These are phyloP conservation scores for Cancer borealis DNA, from an alignment of 2,888 invertebrate genomes.

Conservation along the genomic window DNA sequence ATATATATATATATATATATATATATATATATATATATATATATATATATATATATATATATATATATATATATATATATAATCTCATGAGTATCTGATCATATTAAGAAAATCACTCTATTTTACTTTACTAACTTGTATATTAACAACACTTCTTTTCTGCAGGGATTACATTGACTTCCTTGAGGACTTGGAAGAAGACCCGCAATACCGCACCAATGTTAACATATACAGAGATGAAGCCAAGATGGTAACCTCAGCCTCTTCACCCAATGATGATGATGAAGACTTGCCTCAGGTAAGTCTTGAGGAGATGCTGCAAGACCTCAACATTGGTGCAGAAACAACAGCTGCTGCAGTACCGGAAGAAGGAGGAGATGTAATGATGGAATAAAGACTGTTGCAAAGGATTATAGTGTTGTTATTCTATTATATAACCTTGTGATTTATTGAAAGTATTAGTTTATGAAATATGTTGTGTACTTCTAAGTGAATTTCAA, in stretches of 20 bases:
- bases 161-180: slow-evolving; percentile 93
- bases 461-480: too few relatives aligned
- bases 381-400: slow-evolving; percentile 47
- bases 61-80: not conserved
- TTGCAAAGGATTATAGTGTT: too few relatives aligned
- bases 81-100: too few relatives aligned
- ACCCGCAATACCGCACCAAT: slow-evolving; percentile 91
- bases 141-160: not conserved
- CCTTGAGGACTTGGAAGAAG: slow-evolving; percentile 98
- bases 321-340: slow-evolving; percentile 90
- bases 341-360: slow-evolving; percentile 81
- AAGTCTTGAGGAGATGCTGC: slow-evolving; percentile 95
- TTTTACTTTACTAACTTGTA: not conserved
- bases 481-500: too few relatives aligned
- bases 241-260: slow-evolving; percentile 61
- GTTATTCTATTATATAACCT: too few relatives aligned
- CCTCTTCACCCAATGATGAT: slow-evolving; percentile 82
- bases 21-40: not conserved
- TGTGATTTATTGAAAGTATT: too few relatives aligned
- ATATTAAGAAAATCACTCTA: too few relatives aligned
- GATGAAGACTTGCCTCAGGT: slow-evolving; percentile 85
- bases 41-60: too few relatives aligned
- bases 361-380: slow-evolving; percentile 53
- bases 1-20: slow-evolving; percentile 51
- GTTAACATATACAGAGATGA: slow-evolving; percentile 90